Evolutionary conservation across 2,888 invertebrate species (phyloP).

Genomic region (Eupithecia tripunctaria): DNA sequence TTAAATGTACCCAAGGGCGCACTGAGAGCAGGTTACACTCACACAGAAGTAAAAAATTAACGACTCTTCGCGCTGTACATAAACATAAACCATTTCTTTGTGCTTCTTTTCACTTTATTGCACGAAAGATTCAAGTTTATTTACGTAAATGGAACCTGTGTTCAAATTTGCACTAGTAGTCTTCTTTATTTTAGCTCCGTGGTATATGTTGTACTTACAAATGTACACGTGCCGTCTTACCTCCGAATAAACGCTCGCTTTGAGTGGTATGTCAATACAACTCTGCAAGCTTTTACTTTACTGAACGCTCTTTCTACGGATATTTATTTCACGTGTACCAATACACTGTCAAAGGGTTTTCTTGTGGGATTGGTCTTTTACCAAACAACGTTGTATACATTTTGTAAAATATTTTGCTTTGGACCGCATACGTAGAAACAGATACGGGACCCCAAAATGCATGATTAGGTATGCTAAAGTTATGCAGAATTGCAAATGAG

Average conservation of each 20-base stretch:
- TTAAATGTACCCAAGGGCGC: constrained; percentile 54
- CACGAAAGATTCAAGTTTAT: neutral
- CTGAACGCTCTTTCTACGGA: constrained; percentile 45
- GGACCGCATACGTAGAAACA: neutral
- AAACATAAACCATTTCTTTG: neutral
- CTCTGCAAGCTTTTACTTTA: constrained; percentile 63
- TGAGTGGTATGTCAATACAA: constrained; percentile 72
- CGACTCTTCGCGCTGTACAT: neutral
- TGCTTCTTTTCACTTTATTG: neutral
- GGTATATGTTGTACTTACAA: constrained; percentile 26
- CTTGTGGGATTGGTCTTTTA: constrained; percentile 1
- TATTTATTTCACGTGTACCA: constrained; percentile 26
- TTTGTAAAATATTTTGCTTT: neutral
- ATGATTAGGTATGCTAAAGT: constrained; percentile 12
- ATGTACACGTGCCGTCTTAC: constrained; percentile 56
- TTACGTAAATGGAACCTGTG: neutral
- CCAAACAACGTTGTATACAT: neutral
- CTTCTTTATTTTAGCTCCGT: neutral
- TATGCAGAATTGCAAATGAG: constrained; percentile 30
- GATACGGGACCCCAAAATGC: constrained; percentile 7
- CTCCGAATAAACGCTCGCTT: constrained; percentile 61
- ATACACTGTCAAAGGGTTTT: constrained; percentile 20
- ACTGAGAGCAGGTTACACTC: constrained; percentile 52
- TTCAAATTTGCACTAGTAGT: neutral
- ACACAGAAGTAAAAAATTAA: constrained; percentile 3